phyloP scores from a whole-genome alignment of 2,113 vertebrate species.

The Xyliphius kryptos region DNA sequence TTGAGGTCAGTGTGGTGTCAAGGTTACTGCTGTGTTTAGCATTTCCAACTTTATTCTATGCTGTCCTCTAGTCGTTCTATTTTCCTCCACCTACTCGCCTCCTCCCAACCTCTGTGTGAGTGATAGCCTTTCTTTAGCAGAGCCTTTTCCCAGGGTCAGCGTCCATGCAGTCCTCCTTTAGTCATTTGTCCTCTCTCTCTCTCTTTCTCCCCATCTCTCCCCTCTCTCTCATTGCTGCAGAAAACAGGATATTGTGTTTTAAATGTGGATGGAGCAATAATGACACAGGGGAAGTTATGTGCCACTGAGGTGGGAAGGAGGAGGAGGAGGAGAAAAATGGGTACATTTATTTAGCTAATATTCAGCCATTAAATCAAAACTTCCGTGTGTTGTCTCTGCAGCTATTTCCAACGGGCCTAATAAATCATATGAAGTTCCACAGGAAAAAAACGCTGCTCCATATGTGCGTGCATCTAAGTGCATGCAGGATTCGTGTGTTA shows the following conservation, averaged over 20 bases:
- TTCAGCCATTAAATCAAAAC: constrained; percentile 55
- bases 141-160: constrained; percentile 64
- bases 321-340: too few relatives aligned
- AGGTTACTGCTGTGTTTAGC: constrained; percentile 16
- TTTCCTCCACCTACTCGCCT: constrained; percentile 19
- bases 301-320: too few relatives aligned
- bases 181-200: constrained; percentile 55
- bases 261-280: too few relatives aligned
- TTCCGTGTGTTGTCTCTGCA: constrained; percentile 47
- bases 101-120: constrained; percentile 22
- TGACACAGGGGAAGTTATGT: too few relatives aligned
- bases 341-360: constrained; percentile 49
- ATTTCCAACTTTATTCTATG: constrained; percentile 9
- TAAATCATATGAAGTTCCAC: constrained; percentile 47
- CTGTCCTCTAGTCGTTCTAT: constrained; percentile 12
- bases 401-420: constrained; percentile 36
- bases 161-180: constrained; percentile 48
- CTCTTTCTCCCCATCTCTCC: too few relatives aligned
- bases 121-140: constrained; percentile 59
- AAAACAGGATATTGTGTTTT: constrained; percentile 60
- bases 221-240: neutral
- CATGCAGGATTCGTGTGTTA: too few relatives aligned
- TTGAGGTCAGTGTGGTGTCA: constrained; percentile 12
- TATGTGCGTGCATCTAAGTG: too few relatives aligned
- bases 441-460: too few relatives aligned